phyloP scores from a whole-genome alignment of 2,797 vertebrate genomes.

The Tarsius wallacei region DNA sequence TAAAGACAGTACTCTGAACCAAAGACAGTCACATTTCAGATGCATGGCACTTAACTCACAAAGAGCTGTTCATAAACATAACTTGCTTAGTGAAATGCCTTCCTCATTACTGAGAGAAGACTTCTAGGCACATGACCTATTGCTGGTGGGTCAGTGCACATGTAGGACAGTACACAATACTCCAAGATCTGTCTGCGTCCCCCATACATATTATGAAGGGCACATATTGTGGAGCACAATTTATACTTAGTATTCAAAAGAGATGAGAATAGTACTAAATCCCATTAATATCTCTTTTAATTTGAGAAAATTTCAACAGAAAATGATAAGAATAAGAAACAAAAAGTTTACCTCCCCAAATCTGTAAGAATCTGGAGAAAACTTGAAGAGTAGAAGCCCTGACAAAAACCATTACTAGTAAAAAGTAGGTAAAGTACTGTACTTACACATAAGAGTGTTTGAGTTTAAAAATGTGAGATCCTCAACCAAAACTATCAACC shows the following conservation, averaged over 20 bases:
- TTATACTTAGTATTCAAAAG: background rate
- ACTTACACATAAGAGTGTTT: background rate
- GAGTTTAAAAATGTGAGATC: slow-evolving; percentile 6
- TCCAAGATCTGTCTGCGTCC: background rate
- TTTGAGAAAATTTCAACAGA: slow-evolving; percentile 23
- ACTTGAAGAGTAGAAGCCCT: background rate
- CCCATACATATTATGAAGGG: no score
- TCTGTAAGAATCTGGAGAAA: slow-evolving; percentile 27
- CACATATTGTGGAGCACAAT: background rate
- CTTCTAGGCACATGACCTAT: background rate
- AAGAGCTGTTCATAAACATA: background rate
- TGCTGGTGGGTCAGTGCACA: background rate
- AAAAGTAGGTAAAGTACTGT: background rate
- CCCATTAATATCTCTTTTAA: background rate
- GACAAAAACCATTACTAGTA: background rate
- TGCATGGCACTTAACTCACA: background rate
- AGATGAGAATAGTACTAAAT: background rate
- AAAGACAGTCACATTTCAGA: background rate
- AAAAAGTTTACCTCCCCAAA: background rate
- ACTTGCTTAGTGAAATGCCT: background rate
- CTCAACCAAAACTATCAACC: slow-evolving; percentile 1
- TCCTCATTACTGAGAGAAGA: background rate
- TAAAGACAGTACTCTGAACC: background rate
- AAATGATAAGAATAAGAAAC: slow-evolving; percentile 8
- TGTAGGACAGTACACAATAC: background rate